A percentile compares a stretch with the other conserved stretches of the same genome.
phyloP scores from a whole-genome alignment of 2,113 vertebrate genomes.

The Anhinga rufa region DNA sequence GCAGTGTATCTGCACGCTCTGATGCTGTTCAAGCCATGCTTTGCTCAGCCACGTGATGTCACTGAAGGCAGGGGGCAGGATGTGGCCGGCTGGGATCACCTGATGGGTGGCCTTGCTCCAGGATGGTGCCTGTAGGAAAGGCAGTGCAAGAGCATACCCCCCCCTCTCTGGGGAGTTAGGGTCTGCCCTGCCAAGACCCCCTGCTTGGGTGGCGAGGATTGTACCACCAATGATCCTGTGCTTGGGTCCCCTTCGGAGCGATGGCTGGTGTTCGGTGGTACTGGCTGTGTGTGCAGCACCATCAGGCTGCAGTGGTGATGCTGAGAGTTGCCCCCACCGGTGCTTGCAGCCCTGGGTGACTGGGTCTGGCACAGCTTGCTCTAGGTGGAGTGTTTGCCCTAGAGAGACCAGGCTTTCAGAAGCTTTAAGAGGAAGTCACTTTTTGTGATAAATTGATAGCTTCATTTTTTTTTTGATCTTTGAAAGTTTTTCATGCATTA shows the following conservation, averaged over 20 bases:
- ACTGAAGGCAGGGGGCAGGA: not conserved
- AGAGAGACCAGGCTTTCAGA: not conserved
- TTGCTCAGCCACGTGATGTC: not conserved
- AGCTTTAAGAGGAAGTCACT: not conserved
- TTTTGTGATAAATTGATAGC: not conserved
- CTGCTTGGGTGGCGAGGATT: not conserved
- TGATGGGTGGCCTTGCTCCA: not conserved
- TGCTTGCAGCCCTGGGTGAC: not conserved
- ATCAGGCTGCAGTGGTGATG: accelerated
- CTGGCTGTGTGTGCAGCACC: accelerated
- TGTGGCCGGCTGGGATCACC: not conserved
- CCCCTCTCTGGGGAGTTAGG: not conserved
- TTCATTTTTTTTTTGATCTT: slow-evolving; percentile 17
- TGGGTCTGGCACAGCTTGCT: not conserved
- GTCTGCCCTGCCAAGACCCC: not conserved
- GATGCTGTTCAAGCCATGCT: accelerated
- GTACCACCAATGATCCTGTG: not conserved
- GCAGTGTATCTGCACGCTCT: not conserved
- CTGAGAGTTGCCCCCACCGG: accelerated
- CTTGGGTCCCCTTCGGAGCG: not conserved
- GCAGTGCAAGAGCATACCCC: not conserved
- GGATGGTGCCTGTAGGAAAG: not conserved
- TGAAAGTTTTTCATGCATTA: not conserved
- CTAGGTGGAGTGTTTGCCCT: not conserved
- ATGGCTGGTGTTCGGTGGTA: not conserved